Conservation (phyloP, 2,113 vertebrate species). For the Ictalurus furcatus region DNA sequence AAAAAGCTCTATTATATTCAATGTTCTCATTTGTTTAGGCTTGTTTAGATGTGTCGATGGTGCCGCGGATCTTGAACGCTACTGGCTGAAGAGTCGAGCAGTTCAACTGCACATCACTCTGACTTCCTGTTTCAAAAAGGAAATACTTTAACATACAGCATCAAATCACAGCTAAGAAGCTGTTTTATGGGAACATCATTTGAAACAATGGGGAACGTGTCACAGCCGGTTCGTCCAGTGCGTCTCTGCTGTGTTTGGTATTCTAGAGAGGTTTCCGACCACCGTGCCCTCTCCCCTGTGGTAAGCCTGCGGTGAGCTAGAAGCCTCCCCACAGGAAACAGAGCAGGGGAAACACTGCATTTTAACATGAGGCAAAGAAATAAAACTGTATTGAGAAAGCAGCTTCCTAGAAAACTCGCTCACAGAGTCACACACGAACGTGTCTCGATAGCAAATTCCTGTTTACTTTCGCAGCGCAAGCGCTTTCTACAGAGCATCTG, state of each 20-base stretch:
- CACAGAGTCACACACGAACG: neutral
- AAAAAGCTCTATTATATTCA: neutral
- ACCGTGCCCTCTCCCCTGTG: neutral
- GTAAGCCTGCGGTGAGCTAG: neutral
- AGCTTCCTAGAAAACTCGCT: neutral
- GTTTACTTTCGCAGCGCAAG: neutral
- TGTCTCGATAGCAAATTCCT: neutral
- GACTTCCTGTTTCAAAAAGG: neutral
- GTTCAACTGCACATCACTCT: neutral
- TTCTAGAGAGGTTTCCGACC: neutral
- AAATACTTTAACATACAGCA: neutral
- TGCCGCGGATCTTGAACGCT: neutral
- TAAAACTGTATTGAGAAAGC: neutral
- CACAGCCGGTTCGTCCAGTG: neutral
- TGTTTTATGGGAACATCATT: neutral
- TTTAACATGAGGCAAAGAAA: neutral
- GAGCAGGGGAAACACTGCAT: neutral
- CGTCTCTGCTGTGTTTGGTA: neutral
- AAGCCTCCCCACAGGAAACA: conserved; percentile 1
- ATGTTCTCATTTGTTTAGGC: neutral
- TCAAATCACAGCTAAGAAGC: neutral
- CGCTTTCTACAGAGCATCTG: neutral
- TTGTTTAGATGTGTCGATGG: neutral
- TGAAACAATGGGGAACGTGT: neutral
- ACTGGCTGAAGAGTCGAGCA: neutral